Percentiles rank a stretch among this genome's conserved stretches.
phyloP scores from a whole-genome alignment of 37 sponge, comb jelly and placozoan genomes.

The Oscarella lobularis region DNA sequence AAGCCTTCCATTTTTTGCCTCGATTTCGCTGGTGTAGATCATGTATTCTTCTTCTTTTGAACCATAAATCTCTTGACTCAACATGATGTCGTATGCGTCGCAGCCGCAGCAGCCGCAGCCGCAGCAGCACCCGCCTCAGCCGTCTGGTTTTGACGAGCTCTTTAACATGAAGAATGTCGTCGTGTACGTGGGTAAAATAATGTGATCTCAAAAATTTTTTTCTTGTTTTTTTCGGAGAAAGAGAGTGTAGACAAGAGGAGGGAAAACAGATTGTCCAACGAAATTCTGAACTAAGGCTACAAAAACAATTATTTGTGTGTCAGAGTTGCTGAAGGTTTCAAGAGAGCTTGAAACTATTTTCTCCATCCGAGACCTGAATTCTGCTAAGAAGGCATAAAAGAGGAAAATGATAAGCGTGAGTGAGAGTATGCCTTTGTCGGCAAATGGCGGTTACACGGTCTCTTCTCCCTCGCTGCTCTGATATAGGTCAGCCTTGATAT shows the following conservation, averaged over 20 bases:
- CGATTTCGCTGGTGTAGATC: too few species aligned
- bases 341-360: neutral
- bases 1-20: too few species aligned
- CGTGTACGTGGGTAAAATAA: too few species aligned
- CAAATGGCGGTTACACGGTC: neutral
- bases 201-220: too few species aligned
- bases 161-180: too few species aligned
- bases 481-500: neutral
- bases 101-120: too few species aligned
- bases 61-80: too few species aligned
- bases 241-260: neutral
- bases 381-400: neutral
- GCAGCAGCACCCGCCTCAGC: too few species aligned
- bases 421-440: neutral
- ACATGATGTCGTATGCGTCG: too few species aligned
- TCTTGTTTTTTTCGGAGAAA: neutral
- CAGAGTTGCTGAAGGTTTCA: neutral
- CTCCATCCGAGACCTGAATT: neutral
- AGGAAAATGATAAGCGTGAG: neutral
- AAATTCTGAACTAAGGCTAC: neutral
- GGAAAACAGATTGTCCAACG: neutral
- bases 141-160: too few species aligned
- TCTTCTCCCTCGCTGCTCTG: neutral
- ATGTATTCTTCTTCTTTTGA: too few species aligned
- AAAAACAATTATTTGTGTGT: neutral